phyloP scores from a whole-genome alignment of 1,140 invertebrate genomes.

The Holcopasites calliopsidis region DNA sequence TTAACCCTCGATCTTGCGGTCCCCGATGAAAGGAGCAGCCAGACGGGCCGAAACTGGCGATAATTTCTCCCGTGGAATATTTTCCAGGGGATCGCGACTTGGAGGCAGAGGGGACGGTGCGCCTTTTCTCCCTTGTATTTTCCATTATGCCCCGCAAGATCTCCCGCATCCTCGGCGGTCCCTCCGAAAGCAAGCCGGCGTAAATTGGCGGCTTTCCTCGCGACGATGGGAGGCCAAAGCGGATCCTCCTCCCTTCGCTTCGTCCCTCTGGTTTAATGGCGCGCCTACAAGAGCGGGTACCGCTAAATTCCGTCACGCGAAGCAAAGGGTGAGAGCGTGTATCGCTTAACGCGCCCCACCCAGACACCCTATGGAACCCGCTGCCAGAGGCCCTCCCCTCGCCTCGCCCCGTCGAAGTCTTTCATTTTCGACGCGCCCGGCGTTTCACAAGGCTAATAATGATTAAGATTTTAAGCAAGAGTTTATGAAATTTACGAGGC shows the following conservation, averaged over 20 bases:
- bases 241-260: neutral
- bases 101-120: neutral
- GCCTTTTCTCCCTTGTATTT: slow-evolving; percentile 42
- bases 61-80: slow-evolving; percentile 14
- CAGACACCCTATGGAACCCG: slow-evolving; percentile 41
- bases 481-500: slow-evolving; percentile 40
- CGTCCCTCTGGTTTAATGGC: slow-evolving; percentile 52
- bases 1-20: slow-evolving; percentile 10
- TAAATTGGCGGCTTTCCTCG: slow-evolving; percentile 64
- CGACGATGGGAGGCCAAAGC: slow-evolving; percentile 28
- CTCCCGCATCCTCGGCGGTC: slow-evolving; percentile 50
- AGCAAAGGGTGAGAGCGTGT: slow-evolving; percentile 48
- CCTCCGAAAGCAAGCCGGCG: slow-evolving; percentile 14
- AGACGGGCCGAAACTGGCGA: neutral
- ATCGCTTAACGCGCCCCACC: slow-evolving; percentile 51
- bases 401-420: slow-evolving; percentile 17
- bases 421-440: slow-evolving; percentile 20
- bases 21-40: neutral
- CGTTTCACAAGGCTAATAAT: slow-evolving; percentile 55
- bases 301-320: slow-evolving; percentile 61
- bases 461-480: slow-evolving; percentile 45
- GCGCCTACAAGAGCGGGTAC: slow-evolving; percentile 53
- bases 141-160: slow-evolving; percentile 61
- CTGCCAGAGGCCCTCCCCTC: slow-evolving; percentile 10
- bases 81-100: neutral